Percentiles rank a stretch among this genome's conserved stretches.
phyloP scores from a whole-genome alignment of 2,888 invertebrate genomes.

The Antheraea assamensis region DNA sequence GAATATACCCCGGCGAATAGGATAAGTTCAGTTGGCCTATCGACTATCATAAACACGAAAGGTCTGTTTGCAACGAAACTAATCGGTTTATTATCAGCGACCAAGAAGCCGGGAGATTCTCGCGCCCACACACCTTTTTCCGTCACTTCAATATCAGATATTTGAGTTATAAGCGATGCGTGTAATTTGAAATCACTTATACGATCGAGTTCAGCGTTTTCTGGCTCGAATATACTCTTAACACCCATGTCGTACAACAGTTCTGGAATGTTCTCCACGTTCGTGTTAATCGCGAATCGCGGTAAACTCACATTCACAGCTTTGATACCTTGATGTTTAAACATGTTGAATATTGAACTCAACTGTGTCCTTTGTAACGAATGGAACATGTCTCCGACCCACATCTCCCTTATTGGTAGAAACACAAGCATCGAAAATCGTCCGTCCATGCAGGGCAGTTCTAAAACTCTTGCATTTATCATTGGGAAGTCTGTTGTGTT shows the following conservation, averaged over 20 bases:
- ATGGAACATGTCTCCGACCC: slow-evolving; percentile 51
- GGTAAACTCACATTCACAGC: slow-evolving; percentile 57
- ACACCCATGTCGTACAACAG: slow-evolving; percentile 64
- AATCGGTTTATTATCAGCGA: slow-evolving; percentile 30
- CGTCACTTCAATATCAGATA: slow-evolving; percentile 52
- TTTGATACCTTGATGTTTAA: slow-evolving; percentile 36
- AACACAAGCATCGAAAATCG: slow-evolving; percentile 58
- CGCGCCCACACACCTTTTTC: slow-evolving; percentile 51
- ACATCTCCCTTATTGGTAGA: slow-evolving; percentile 42
- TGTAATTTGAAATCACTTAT: slow-evolving; percentile 55
- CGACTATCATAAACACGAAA: slow-evolving; percentile 59
- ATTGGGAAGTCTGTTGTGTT: slow-evolving; percentile 45
- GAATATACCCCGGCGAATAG: slow-evolving; percentile 63
- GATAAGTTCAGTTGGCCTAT: slow-evolving; percentile 57
- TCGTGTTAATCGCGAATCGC: slow-evolving; percentile 51
- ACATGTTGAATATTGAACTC: slow-evolving; percentile 52
- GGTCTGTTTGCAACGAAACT: slow-evolving; percentile 56
- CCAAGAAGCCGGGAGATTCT: slow-evolving; percentile 36
- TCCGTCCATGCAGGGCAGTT: slow-evolving; percentile 46
- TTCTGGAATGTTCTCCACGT: slow-evolving; percentile 56
- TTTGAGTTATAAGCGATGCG: slow-evolving; percentile 59
- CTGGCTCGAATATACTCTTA: slow-evolving; percentile 55
- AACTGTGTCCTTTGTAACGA: slow-evolving; percentile 48
- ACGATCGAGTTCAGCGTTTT: slow-evolving; percentile 48
- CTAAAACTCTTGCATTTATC: slow-evolving; percentile 54